phyloP scores from a whole-genome alignment of 2,113 vertebrate species.

The Hypomesus transpacificus region DNA sequence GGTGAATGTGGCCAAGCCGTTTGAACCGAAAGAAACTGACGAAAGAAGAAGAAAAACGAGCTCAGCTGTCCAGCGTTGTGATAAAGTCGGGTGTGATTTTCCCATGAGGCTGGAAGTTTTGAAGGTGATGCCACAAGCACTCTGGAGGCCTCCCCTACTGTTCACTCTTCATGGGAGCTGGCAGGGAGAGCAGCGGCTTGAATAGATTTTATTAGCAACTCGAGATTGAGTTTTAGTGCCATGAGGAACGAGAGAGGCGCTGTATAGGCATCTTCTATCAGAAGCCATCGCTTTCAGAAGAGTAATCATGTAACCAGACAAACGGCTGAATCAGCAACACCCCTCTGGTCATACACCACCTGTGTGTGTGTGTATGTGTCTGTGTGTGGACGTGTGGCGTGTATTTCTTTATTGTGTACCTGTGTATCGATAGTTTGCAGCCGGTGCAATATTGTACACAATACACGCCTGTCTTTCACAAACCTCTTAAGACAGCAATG shows the following conservation, averaged over 20 bases:
- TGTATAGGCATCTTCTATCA: conserved; percentile 26
- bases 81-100: conserved; percentile 31
- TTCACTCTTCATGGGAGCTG: conserved; percentile 4
- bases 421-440: background rate
- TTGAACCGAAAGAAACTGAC: background rate
- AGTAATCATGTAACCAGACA: conserved; percentile 41
- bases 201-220: conserved; percentile 45
- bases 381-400: background rate
- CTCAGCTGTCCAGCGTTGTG: conserved; percentile 21
- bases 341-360: conserved; percentile 18
- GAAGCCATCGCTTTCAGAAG: conserved; percentile 23
- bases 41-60: conserved; percentile 1
- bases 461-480: background rate
- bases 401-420: conserved; percentile 11
- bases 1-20: conserved; percentile 22
- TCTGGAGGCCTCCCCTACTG: background rate
- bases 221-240: conserved; percentile 43
- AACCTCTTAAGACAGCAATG: background rate
- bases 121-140: conserved; percentile 5
- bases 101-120: conserved; percentile 27
- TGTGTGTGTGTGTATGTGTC: background rate
- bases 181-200: conserved; percentile 17
- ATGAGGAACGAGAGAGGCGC: background rate
- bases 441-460: conserved; percentile 2
- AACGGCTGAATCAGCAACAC: conserved; percentile 48